Evolutionary conservation across 2,888 invertebrate genomes (phyloP).

Genomic region (Mythimna ferrago): DNA sequence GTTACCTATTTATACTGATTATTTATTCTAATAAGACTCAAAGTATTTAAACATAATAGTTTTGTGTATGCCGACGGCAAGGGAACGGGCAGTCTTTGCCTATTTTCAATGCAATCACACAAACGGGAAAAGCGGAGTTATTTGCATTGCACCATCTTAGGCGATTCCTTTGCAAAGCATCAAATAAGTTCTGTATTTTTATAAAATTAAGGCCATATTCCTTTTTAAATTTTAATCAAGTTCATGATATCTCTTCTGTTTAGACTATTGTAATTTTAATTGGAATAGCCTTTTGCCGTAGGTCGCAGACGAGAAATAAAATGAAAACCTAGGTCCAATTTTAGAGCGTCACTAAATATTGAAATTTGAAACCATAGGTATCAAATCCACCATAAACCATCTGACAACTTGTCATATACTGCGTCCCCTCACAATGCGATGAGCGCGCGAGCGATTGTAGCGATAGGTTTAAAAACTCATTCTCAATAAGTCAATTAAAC

Average conservation of each 20-base stretch:
- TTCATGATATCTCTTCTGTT: background rate
- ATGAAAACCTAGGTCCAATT: background rate
- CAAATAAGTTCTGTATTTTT: background rate
- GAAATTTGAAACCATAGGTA: background rate
- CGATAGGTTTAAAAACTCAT: conserved; percentile 87
- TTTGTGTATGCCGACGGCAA: background rate
- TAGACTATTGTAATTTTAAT: background rate
- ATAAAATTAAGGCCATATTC: background rate
- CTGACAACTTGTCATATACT: conserved; percentile 69
- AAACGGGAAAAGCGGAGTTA: background rate
- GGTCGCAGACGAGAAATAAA: background rate
- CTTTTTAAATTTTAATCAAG: background rate
- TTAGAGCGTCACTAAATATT: background rate
- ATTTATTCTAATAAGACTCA: background rate
- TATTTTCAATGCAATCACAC: background rate
- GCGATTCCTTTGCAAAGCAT: background rate
- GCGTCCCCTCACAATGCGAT: conserved; percentile 67
- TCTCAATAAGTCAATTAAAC: conserved; percentile 91
- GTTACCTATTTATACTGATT: background rate
- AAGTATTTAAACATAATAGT: too few relatives aligned
- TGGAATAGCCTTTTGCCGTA: background rate
- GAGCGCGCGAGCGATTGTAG: conserved; percentile 81
- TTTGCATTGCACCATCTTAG: background rate
- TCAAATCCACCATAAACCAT: conserved; percentile 14
- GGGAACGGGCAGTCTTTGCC: background rate